Evolutionary conservation across 2,797 vertebrate genomes (phyloP), one percentile per base, ranked within the genome.

Genomic region (Otolemur crassicaudatus): DNA sequence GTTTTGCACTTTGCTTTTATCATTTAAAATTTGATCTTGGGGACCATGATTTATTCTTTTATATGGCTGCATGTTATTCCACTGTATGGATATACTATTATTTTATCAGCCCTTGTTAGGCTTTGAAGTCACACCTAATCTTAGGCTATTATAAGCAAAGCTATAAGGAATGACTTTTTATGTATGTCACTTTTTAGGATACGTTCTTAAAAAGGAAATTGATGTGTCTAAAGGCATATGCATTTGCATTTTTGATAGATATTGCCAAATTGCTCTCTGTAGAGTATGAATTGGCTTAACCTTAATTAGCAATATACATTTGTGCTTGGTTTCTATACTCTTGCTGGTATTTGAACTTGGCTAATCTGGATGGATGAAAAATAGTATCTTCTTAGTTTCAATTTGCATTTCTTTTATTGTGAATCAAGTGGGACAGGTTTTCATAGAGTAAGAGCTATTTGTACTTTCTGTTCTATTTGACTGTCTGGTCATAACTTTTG

Each of bases 21-120:
- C 34, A 6, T 22, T 80, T 72, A 23, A 23, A 49, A 40, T 6
- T 34, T 61, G 31, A 17, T 34, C 27, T 46, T 10, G 9, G 83
- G 34, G 73, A 79, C 31, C 23, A 2, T 5, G 19, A 19, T 67
- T 19, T n/a, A 0, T 67, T 43, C 31, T 80, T 69, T n/a, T 14
- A 1, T 0, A 34, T 0, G 1, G 14, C 56, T 13, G 17, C 0
- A 0, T 25, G 3, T 34, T 34, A 9, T 40, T 88, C 46, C 8
- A 0, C 20, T 2, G 14, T 49, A 29, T 22, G 3, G 22, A 0
- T 2, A 3, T 3, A 1, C 34, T 22, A 2, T 3, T 23, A 12
- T 31, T 17, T 69, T 14, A 20, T 19, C 3, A 16, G 40, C 29
- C 34, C 83, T 46, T 13, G 53, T 7, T 22, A 2, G 29, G 2